Percentiles rank a stretch among this genome's conserved stretches.
Evolutionary conservation across 2,888 invertebrate species (phyloP).

Genomic region (Mythimna ferrago): DNA sequence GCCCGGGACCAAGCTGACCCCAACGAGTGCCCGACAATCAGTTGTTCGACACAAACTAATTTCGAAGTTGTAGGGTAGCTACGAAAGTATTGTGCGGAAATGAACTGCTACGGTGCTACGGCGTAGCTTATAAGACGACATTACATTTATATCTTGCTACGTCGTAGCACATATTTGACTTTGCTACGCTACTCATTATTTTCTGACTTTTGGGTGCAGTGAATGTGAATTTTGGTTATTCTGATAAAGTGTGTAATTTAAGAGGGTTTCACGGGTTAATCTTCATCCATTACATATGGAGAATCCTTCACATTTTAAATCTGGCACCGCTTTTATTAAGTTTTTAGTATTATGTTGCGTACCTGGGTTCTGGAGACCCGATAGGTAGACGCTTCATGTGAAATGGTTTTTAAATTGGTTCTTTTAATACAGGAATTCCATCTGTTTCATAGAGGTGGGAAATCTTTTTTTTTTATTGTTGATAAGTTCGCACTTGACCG

Average conservation of each 20-base stretch:
- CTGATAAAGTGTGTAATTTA: not conserved
- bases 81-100: not conserved
- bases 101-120: constrained; percentile 29
- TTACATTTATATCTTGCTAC: constrained; percentile 19
- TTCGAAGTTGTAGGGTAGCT: constrained; percentile 53
- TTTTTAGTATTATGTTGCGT: no score
- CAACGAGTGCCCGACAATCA: constrained; percentile 71
- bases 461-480: no score
- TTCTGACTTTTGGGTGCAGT: not conserved
- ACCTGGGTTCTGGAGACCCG: no score
- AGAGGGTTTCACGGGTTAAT: no score
- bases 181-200: not conserved
- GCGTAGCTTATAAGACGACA: constrained; percentile 6
- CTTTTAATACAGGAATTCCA: no score
- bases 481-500: no score
- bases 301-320: no score
- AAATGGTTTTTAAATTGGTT: no score
- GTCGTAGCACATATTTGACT: constrained; percentile 11
- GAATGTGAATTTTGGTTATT: not conserved
- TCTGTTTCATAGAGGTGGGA: no score
- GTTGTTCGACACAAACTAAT: constrained; percentile 72
- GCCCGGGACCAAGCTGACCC: constrained; percentile 57
- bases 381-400: no score
- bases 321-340: no score
- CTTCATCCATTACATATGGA: no score